A percentile compares a stretch with the other conserved stretches of the same genome.
These are phyloP conservation scores for Carcharodon carcharias DNA, from an alignment of 2,797 vertebrate genomes.

Conservation along the genomic window DNA sequence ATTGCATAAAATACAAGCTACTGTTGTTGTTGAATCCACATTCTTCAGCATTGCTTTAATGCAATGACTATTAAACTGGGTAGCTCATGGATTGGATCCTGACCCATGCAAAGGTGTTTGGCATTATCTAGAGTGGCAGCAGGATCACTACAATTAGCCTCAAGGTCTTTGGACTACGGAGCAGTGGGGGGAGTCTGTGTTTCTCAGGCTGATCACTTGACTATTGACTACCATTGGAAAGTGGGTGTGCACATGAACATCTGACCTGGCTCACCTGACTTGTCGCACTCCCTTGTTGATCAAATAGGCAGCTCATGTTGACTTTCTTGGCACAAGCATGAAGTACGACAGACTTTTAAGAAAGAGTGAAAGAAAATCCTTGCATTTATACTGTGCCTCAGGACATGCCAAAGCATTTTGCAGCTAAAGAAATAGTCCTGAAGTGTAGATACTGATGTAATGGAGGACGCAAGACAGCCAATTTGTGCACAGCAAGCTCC, in stretches of 20 bases:
- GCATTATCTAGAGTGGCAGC: background rate
- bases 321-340: background rate
- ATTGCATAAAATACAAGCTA: too few relatives aligned
- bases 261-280: background rate
- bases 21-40: too few relatives aligned
- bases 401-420: background rate
- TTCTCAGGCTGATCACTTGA: background rate
- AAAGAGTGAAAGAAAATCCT: background rate
- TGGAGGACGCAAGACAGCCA: background rate
- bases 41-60: background rate
- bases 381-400: background rate
- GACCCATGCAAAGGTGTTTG: background rate
- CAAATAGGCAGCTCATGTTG: background rate
- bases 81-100: background rate
- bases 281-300: background rate
- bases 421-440: background rate
- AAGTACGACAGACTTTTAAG: background rate
- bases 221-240: background rate
- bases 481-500: background rate
- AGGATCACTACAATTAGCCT: background rate
- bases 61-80: background rate
- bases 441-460: background rate
- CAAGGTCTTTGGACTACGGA: background rate
- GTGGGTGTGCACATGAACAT: background rate
- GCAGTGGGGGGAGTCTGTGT: background rate